Base-by-base conservation (phyloP, 1,140 invertebrate species). In the Ylistrum balloti region DNA sequence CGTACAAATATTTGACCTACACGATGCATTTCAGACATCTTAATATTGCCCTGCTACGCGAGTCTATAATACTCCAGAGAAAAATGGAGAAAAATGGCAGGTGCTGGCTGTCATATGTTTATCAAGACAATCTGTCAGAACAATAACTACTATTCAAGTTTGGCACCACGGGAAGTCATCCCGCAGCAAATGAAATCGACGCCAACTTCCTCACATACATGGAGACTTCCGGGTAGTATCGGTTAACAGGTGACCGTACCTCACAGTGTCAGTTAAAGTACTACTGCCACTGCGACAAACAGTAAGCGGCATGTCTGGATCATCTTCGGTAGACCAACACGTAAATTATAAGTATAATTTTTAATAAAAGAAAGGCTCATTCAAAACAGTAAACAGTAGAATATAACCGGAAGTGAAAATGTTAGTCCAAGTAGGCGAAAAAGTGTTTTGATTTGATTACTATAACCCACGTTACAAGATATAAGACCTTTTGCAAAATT, bases 121-220 rank as follows among this genome's bases (percentile, higher is more conserved):
- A 74, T 28, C 56, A n/a, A 74, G 56, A n/a, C 56, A 28, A 74
- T 74, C 56, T 74, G 56, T 74, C n/a, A 28, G 56, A 74, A 74
- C 56, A 74, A 74, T 74, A 28, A 74, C 56, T n/a, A 74, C 22
- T 28, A 28, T n/a, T 74, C 56, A 74, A 20, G 45, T 48, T n/a
- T 48, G 3, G 22, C 56, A 28, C 56, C n/a, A 74, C 56, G 17
- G 56, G 56, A 74, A 74, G 56, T n/a, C 56, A 74, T 28, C 56
- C 56, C 56, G 56, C 56, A 74, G 56, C 56, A 28, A 74, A 74
- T 74, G 56, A 74, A 74, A 74, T 74, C 56, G 56, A 74, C 15
- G 56, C 56, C 56, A 74, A 74, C 56, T 74, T 74, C 56, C 56
- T 74, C 56, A 74, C 56, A 74, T 28, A 74, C 56, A 74, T 74